Base-by-base conservation (phyloP, 2,888 invertebrate species). In the Oligia strigilis region DNA sequence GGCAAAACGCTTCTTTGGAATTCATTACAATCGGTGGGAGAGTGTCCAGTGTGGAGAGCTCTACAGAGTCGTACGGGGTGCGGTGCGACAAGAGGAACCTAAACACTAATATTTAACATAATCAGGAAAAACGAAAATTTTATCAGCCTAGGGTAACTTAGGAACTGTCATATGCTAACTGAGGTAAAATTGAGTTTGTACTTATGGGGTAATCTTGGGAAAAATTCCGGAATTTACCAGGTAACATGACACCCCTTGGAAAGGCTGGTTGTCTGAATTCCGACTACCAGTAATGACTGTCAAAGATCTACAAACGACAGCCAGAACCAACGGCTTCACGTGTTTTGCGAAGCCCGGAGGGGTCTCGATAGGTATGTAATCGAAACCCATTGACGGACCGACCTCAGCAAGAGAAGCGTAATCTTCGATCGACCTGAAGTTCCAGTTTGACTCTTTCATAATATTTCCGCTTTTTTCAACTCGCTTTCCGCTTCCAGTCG, bases 401-500 rank as follows among this genome's bases (percentile, higher is more conserved):
- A 64, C 3, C 62, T 17, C 17, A 8, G 62, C 14, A 29, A 17
- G 17, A 6, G 3, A 29, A 2, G 6, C 2, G 1, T 29, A 62
- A 8, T 17, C 17, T 8, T 14, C 5, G 14, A 14, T 29, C 5
- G 62, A 14, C 13, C 6, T 14, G 0, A 29, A 29, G 36, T 8
- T 1, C 17, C 29, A 64, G 0, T 64, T 64, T 36, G 17, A 17
- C 17, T 46, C 2, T 19, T 29, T 13, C 11, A 19, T 19, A 29
- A 46, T 55, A 8, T n/a, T n/a, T 8, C 11, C 73, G 1, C 19
- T 14, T 60, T 40, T 65, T 17, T 17, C 9, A 74, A 52, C n/a
- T 52, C 86, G 82, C 83, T 83, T 66, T 0, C 14, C 93, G 95
- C 91, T 91, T 2, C 3, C 77, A 52, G 14, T 83, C 29, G 49